Evolutionary conservation across 64 coral and sea anemone genomes (phyloP).

Genomic region (Actinia tenebrosa): DNA sequence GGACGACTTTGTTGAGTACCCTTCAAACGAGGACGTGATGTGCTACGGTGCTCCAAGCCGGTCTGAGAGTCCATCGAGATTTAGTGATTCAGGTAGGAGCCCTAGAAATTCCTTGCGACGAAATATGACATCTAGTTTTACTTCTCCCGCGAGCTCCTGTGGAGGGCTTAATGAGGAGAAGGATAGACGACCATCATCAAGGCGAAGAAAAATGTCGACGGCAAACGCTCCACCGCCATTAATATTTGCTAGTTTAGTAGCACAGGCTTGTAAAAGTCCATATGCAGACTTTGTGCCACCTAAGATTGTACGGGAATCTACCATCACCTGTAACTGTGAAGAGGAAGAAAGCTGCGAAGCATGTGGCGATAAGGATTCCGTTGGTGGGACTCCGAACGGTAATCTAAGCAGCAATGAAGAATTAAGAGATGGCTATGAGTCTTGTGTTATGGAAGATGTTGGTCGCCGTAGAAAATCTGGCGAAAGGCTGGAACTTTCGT

Average conservation of each 20-base stretch:
- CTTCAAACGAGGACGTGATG: not conserved
- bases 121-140: not conserved
- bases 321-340: conserved; percentile 65
- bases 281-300: conserved; percentile 85
- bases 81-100: not conserved
- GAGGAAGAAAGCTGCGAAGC: conserved; percentile 42
- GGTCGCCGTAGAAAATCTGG: not conserved
- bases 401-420: not conserved
- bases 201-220: conserved; percentile 58
- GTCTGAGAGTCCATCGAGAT: not conserved
- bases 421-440: not conserved
- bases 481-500: not conserved
- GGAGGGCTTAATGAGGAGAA: not conserved
- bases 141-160: not conserved
- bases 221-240: conserved; percentile 53
- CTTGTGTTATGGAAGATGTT: not conserved
- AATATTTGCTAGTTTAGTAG: conserved; percentile 67
- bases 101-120: conserved; percentile 1
- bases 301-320: conserved; percentile 58
- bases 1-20: not conserved
- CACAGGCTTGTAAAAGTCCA: conserved; percentile 62
- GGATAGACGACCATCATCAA: not conserved
- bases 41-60: not conserved
- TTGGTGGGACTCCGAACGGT: not conserved
- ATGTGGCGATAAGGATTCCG: conserved; percentile 21